Evolutionary conservation across 2,888 invertebrate species (phyloP), one percentile per base, ranked within the genome.

Genomic region (Orthonychiurus folsomi): DNA sequence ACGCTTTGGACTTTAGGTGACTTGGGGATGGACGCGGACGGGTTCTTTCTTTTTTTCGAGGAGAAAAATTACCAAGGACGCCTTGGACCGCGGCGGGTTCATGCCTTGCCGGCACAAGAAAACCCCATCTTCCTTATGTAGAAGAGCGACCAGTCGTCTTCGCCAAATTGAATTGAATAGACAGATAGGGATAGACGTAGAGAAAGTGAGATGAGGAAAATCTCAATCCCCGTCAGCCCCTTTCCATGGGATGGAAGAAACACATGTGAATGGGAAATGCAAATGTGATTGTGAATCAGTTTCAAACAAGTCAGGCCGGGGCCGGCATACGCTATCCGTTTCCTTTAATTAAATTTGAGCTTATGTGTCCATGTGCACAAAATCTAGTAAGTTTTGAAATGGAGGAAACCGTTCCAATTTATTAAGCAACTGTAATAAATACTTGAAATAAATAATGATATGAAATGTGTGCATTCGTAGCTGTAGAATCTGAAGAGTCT

Each of bases 181-280:
- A 47, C 15, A 47, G 48, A 15, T 47, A 12, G 48, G 12, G 12
- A 47, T 47, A 12, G 20, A n/a, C 23, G 3, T 3, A 21, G 52
- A 52, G 52, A 52, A n/a, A 52, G 52, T 52, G 52, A 52, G 52
- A 47, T n/a, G n/a, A n/a, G 5, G 37, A 37, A 37, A 37, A 37
- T 37, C 37, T 37, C 37, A 37, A 37, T 37, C 15, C 37, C 5
- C 37, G 15, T 9, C n/a, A n/a, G n/a, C n/a, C n/a, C n/a, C n/a
- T n/a, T n/a, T n/a, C n/a, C n/a, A 37, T 15, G 37, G 37, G 37
- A 37, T 15, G 37, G 37, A 37, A 15, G 37, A 37, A 37, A 37
- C 37, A 37, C 37, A 37, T 37, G 37, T 37, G 37, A 37, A 37
- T 37, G 37, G 37, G 37, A 37, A 37, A 37, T 37, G 37, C 37